These are phyloP conservation scores for Miniopterus natalensis DNA, from an alignment of 2,113 vertebrate species.

Conservation along the genomic window DNA sequence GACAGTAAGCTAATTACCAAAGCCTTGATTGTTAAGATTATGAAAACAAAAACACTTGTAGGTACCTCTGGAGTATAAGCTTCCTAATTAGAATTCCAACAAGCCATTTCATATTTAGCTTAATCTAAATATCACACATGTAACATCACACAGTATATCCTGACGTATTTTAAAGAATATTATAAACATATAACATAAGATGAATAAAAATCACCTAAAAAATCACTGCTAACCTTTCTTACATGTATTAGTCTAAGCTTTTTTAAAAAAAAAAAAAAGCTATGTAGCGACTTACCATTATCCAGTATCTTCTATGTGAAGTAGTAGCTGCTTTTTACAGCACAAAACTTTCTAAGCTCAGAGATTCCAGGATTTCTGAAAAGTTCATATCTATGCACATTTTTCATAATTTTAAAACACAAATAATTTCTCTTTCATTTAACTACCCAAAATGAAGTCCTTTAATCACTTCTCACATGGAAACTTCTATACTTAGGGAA, in stretches of 20 bases:
- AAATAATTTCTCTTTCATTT: neutral
- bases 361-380: neutral
- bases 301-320: neutral
- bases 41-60: slow-evolving; percentile 47
- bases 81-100: slow-evolving; percentile 57
- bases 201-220: slow-evolving; percentile 1
- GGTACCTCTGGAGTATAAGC: neutral
- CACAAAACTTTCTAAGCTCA: neutral
- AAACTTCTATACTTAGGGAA: neutral
- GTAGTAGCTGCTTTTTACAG: neutral
- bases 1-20: slow-evolving; percentile 40
- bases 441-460: neutral
- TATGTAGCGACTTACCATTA: neutral
- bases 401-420: neutral
- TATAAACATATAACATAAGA: neutral
- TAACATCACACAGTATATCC: neutral
- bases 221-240: neutral
- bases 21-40: slow-evolving; percentile 50
- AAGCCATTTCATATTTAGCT: slow-evolving; percentile 15
- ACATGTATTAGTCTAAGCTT: neutral
- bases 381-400: neutral
- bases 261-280: neutral
- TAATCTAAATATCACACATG: slow-evolving; percentile 15
- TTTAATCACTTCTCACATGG: neutral
- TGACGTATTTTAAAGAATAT: neutral